Conservation (phyloP, 2,888 invertebrate species). For the Bimastos eiseni region DNA sequence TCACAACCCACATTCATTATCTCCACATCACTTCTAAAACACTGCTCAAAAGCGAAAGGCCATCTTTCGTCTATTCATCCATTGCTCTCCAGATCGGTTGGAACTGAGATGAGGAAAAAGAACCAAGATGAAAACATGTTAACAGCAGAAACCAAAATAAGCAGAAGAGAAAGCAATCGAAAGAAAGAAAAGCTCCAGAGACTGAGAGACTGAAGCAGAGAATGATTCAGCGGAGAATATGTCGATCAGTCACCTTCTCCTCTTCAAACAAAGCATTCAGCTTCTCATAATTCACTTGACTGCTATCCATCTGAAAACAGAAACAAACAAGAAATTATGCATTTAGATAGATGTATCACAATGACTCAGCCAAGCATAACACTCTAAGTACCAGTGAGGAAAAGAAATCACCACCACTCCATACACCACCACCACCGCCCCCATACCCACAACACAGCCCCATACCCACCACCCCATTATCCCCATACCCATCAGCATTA, state of each 20-base stretch:
- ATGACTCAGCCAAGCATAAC: neutral
- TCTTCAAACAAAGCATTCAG: conserved; percentile 39
- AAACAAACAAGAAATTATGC: neutral
- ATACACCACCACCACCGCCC: neutral
- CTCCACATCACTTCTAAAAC: too few species aligned
- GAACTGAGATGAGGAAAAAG: neutral
- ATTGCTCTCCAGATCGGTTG: neutral
- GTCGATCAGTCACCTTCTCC: conserved; percentile 33
- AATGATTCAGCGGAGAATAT: neutral
- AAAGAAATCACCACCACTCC: neutral
- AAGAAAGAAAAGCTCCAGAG: neutral
- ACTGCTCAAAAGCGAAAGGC: too few species aligned
- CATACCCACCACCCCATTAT: neutral
- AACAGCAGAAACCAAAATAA: neutral
- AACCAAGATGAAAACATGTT: neutral
- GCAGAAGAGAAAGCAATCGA: neutral
- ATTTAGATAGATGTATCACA: neutral
- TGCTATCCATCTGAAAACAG: conserved; percentile 38
- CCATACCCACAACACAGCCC: too few species aligned
- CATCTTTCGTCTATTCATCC: neutral
- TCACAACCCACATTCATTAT: too few species aligned
- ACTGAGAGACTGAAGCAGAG: neutral
- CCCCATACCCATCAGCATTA: neutral
- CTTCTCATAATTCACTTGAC: conserved; percentile 34
- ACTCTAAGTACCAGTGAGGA: neutral